These are phyloP conservation scores for Mizuhopecten yessoensis DNA, from an alignment of 1,140 invertebrate species.

Conservation along the genomic window DNA sequence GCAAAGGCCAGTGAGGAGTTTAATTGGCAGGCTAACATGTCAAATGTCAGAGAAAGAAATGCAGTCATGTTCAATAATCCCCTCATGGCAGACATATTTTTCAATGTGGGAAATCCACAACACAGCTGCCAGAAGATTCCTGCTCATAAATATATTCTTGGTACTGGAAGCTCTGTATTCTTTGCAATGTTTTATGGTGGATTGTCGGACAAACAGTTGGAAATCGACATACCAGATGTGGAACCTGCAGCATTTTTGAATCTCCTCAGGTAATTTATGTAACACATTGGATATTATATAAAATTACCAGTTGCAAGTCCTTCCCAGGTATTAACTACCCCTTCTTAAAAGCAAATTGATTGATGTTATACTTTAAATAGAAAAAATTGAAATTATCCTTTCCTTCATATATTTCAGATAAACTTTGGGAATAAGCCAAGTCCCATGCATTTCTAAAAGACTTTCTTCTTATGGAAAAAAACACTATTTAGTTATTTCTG, in stretches of 20 bases:
- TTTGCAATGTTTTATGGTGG: constrained; percentile 94
- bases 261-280: constrained; percentile 85
- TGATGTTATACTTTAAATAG: too few species aligned
- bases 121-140: constrained; percentile 87
- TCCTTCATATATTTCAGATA: too few species aligned
- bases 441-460: too few species aligned
- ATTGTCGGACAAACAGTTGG: constrained; percentile 88
- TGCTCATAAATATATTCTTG: constrained; percentile 93
- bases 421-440: too few species aligned
- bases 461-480: too few species aligned
- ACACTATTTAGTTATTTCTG: too few species aligned
- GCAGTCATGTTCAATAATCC: constrained; percentile 92
- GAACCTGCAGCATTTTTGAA: constrained; percentile 88
- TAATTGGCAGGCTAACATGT: constrained; percentile 85
- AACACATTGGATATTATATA: too few species aligned
- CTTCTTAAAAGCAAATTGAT: too few species aligned
- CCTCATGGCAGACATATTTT: constrained; percentile 91
- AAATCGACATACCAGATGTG: constrained; percentile 91
- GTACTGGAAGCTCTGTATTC: constrained; percentile 92
- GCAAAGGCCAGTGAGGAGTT: constrained; percentile 89
- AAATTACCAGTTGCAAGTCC: too few species aligned
- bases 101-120: constrained; percentile 87
- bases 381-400: too few species aligned
- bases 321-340: too few species aligned
- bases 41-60: constrained; percentile 90